These are phyloP conservation scores for Microdon myrmicae DNA, from an alignment of 2,888 invertebrate species.

Conservation along the genomic window DNA sequence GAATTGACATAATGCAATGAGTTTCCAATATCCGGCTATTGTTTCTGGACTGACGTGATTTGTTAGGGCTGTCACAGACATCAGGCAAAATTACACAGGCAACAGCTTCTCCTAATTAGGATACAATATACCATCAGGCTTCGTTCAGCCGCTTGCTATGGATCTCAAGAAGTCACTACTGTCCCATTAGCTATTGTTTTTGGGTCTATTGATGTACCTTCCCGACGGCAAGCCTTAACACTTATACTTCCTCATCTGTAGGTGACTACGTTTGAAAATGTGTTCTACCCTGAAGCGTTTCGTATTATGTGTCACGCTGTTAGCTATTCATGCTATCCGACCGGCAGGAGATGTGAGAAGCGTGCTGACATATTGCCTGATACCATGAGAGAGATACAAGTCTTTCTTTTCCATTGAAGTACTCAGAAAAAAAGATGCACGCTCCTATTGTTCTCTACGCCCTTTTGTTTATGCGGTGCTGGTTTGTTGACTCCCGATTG, in stretches of 20 bases:
- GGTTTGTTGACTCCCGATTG: slow-evolving; percentile 48
- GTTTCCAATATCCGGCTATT: slow-evolving; percentile 41
- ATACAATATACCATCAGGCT: slow-evolving; percentile 1
- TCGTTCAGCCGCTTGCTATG: no score
- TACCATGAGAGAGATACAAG: slow-evolving; percentile 2
- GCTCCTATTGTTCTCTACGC: slow-evolving; percentile 50
- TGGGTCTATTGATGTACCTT: slow-evolving; percentile 4
- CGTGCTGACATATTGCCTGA: slow-evolving; percentile 30
- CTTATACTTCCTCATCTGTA: slow-evolving; percentile 21
- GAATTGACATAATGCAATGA: slow-evolving; percentile 44
- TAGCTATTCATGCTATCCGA: slow-evolving; percentile 47
- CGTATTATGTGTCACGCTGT: slow-evolving; percentile 40
- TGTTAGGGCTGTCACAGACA: slow-evolving; percentile 21
- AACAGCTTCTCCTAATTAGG: slow-evolving; percentile 29
- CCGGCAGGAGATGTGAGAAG: slow-evolving; percentile 35
- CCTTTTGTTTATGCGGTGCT: slow-evolving; percentile 52
- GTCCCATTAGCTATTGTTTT: slow-evolving; percentile 3
- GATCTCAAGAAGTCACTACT: no score
- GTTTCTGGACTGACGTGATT: slow-evolving; percentile 37
- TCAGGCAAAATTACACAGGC: background rate
- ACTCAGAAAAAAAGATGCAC: slow-evolving; percentile 27
- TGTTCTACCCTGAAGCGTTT: no score
- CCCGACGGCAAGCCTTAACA: slow-evolving; percentile 27
- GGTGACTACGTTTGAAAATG: no score
- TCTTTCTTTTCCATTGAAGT: slow-evolving; percentile 3